Conservation (phyloP, 2,888 invertebrate genomes). For the Lobophora halterata region DNA sequence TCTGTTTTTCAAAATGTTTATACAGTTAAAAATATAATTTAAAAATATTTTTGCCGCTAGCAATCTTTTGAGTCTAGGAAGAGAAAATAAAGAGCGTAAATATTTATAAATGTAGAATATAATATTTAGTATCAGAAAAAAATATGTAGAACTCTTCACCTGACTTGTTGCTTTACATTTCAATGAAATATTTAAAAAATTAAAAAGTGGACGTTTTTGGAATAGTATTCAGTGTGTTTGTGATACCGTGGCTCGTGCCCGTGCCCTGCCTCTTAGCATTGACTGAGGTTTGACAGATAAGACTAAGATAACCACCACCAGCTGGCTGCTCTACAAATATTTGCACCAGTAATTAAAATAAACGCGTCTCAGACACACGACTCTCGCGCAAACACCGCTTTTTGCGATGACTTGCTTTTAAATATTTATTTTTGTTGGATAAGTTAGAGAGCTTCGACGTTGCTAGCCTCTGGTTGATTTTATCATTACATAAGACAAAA, state of each 20-base stretch:
- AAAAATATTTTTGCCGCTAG: no score
- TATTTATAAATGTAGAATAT: conserved; percentile 38
- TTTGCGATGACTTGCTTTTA: conserved; percentile 47
- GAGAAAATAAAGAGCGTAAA: no score
- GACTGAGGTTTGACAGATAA: conserved; percentile 80
- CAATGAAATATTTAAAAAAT: no score
- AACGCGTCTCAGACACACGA: conserved; percentile 53
- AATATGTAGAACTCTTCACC: conserved; percentile 7
- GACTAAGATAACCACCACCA: conserved; percentile 67
- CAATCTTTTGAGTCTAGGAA: no score
- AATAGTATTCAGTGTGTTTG: conserved; percentile 31
- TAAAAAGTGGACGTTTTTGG: background rate
- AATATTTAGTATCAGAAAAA: conserved; percentile 32
- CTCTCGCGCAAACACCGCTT: conserved; percentile 53
- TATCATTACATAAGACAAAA: no score
- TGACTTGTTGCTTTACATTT: no score
- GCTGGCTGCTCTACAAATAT: conserved; percentile 71
- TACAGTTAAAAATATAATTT: no score
- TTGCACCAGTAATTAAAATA: conserved; percentile 72
- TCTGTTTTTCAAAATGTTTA: no score
- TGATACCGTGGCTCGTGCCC: conserved; percentile 58
- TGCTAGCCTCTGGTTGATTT: background rate
- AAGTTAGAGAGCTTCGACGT: conserved; percentile 13
- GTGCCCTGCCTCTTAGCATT: conserved; percentile 71
- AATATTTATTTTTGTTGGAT: conserved; percentile 37